phyloP scores from a whole-genome alignment of 2,113 vertebrate genomes.

The Hymenochirus boettgeri region DNA sequence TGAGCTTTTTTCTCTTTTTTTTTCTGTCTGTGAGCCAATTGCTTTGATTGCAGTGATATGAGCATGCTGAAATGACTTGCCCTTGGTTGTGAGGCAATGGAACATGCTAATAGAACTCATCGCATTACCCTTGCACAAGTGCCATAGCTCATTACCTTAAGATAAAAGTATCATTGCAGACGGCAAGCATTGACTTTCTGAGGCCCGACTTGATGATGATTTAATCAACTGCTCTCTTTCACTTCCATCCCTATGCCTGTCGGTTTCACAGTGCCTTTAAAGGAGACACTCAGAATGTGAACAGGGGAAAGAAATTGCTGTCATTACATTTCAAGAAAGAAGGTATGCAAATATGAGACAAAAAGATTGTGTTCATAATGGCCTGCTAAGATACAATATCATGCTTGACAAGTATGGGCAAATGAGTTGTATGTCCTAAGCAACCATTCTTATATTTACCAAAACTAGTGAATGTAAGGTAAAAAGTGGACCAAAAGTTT shows the following conservation, averaged over 20 bases:
- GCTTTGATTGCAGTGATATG: conserved; percentile 94
- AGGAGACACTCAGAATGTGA: conserved; percentile 87
- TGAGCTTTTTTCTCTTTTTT: conserved; percentile 66
- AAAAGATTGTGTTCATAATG: conserved; percentile 90
- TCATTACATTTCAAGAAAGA: conserved; percentile 92
- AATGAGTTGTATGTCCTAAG: conserved; percentile 79
- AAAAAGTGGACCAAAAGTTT: no score
- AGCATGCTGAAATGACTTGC: conserved; percentile 91
- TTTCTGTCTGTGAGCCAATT: conserved; percentile 81
- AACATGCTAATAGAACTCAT: conserved; percentile 98
- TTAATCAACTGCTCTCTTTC: conserved; percentile 99
- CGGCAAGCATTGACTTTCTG: conserved; percentile 99
- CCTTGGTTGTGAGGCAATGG: conserved; percentile 98
- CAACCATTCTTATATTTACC: conserved; percentile 66
- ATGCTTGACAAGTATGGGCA: conserved; percentile 84
- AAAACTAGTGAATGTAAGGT: no score
- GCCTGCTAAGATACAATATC: conserved; percentile 84
- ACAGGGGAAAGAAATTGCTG: conserved; percentile 86
- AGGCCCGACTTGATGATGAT: conserved; percentile 97
- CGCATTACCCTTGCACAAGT: conserved; percentile 97
- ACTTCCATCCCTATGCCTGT: conserved; percentile 94
- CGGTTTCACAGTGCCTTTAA: conserved; percentile 95
- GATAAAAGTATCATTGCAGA: conserved; percentile 99
- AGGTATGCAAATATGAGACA: conserved; percentile 92
- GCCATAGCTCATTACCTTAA: conserved; percentile 99